Base-by-base conservation (phyloP, 2,113 vertebrate genomes). In the Hystrix cristata region DNA sequence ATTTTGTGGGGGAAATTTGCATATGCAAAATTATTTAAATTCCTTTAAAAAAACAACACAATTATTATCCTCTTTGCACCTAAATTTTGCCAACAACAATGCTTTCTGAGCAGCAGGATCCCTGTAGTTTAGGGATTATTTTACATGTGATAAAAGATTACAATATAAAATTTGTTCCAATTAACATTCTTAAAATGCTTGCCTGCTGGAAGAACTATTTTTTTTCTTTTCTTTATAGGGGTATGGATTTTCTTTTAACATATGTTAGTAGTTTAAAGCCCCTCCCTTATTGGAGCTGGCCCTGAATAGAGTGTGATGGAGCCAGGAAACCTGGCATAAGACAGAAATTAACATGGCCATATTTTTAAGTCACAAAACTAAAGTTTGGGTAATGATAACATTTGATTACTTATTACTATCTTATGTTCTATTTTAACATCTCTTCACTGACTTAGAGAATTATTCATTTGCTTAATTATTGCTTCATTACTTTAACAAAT, bases 171-270 rank as follows among this genome's bases (percentile, higher is more conserved):
- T 96, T 65, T 89, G 79, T 93, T 95, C 91, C 91, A 95, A 95
- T 96, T 96, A 97, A 91, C 79, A 89, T 93, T 97, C 79, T 97
- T 95, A 94, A 90, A 94, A 86, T 65, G 59, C 96, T 97, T 96
- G 81, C 53, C 51, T 74, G 60, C 46, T 91, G 18, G 65, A 90
- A 95, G 46, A 67, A 76, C 19, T 82, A 21, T 48, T 82, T 53
- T 81, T n/a, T 65, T 65, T 57, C 64, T 81, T 93, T 93, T 71
- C 65, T 96, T 95, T 87, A 65, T 85, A 92, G 86, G 78, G 69
- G 15, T 19, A 71, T 53, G 60, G 38, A 48, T 95, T 96, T 92
- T 83, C 93, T 96, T 94, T 82, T 67, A 85, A 83, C 69, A 64
- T 46, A n/a, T 48, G 79, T 92, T 83, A 64, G 7, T 55, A 48